Evolutionary conservation across 2,797 vertebrate species (phyloP).

Genomic region (Lophotriccus pileatus): DNA sequence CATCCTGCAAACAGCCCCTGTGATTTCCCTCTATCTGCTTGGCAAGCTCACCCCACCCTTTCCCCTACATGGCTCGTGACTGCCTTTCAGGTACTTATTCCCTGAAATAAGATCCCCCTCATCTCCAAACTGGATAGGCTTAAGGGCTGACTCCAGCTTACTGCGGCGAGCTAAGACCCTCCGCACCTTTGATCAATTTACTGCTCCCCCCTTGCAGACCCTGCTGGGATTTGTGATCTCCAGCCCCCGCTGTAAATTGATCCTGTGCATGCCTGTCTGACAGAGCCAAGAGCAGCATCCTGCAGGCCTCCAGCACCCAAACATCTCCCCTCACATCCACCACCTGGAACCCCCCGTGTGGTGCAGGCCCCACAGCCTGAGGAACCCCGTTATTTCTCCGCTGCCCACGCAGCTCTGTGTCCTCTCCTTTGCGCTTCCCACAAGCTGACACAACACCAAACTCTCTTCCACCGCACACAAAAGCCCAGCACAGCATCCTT

Average conservation of each 20-base stretch:
- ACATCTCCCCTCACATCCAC: not conserved
- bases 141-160: constrained; percentile 15
- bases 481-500: not conserved
- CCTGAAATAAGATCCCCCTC: constrained; percentile 40
- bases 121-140: constrained; percentile 5
- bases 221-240: not conserved
- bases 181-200: constrained; percentile 40
- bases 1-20: not conserved
- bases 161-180: not conserved
- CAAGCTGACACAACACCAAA: not conserved
- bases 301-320: not conserved
- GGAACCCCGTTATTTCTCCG: accelerated
- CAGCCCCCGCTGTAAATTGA: not conserved
- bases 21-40: not conserved
- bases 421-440: not conserved
- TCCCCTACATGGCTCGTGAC: not conserved
- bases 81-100: constrained; percentile 21
- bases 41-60: not conserved
- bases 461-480: not conserved
- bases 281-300: not conserved
- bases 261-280: not conserved
- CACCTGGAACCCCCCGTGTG: accelerated
- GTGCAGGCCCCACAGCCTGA: accelerated
- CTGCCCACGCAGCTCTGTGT: accelerated
- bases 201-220: not conserved